Base-by-base conservation (phyloP, 2,888 invertebrate species). In the Parascotia fuliginaria region DNA sequence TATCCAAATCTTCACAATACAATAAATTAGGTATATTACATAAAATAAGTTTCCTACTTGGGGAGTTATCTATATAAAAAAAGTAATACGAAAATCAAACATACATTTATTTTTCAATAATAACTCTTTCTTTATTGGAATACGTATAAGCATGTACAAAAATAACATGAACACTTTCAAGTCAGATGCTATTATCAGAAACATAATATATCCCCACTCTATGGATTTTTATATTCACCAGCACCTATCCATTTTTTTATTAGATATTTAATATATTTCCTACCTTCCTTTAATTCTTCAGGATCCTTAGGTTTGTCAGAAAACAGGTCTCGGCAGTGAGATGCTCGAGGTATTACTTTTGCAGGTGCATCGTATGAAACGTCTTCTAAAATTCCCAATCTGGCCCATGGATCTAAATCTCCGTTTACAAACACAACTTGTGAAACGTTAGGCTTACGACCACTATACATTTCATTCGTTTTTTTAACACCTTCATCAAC, bases 351-450 rank as follows among this genome's bases (percentile, higher is more conserved):
- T 42, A 89, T 84, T 1, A 82, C 54, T 52, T 83, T 82, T 6
- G 89, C 85, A 29, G 87, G 89, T 6, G 87, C 83, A 13, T 87
- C 62, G 45, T 83, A 79, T 0, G 87, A 83, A 12, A 89, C 56
- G 64, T 92, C 89, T 60, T 90, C 77, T 9, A 92, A 73, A 12
- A 94, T 73, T 7, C 94, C 89, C 1, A 94, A 77, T 27, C 79
- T 79, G 62, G 93, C 92, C 93, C 94, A 94, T 1, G 94, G 94
- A 72, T 94, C 94, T 38, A 93, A 68, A 27, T 92, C 89, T 3
- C 94, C 94, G 64, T 94, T 94, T 0, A 92, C 87, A 67, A 93
- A 94, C 11, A 94, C 88, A 0, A 94, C 93, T 15, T 93, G 85
- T 0, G 81, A 90, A 0, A 93, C 85, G 55, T 93, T 92, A 2